Evolutionary conservation across 2,888 invertebrate species (phyloP), one percentile per base, ranked within the genome.

Genomic region (Drosophila prolongata): DNA sequence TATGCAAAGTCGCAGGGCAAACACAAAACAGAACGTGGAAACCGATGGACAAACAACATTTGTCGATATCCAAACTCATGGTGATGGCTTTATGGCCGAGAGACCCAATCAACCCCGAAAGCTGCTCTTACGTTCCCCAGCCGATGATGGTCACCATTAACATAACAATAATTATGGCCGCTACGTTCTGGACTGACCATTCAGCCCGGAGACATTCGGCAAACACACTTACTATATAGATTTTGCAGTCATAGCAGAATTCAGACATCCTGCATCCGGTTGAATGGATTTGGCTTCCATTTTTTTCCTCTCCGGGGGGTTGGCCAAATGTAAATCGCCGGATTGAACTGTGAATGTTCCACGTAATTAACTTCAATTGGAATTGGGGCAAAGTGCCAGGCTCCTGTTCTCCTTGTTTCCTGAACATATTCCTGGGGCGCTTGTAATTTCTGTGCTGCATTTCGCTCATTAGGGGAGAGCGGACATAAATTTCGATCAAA

Each of bases 251-350:
- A 80, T 83, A 89, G 83, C 89, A 87, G 73, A 83, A 86, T 67
- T 69, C 87, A 79, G 86, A 87, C 86, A 79, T 89, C 78, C 80
- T 87, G 85, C 89, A 89, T 86, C 85, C 85, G 89, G 85, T 76
- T 82, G 75, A 82, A 85, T 85, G 87, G 81, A 84, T 80, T 83
- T 80, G 52, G 42, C 56, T 9, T 58, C 3, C 5, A 34, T 14
- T 27, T 50, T 16, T 47, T 60, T 60, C 24, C 14, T 42, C 24
- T 19, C 8, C 30, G 30, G 19, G 19, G 67, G 56, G 61, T 24
- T 61, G 60, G 55, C 27, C 6, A 43, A 58, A 84, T 80, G 83
- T 69, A 79, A 82, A 77, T 65, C 49, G 57, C n/a, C 24, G 40
- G 70, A 56, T 55, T 66, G 65, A 75, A 66, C 47, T 70, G 75